Conservation (phyloP, 1,140 invertebrate genomes). For the Drosophila prosaltans region DNA sequence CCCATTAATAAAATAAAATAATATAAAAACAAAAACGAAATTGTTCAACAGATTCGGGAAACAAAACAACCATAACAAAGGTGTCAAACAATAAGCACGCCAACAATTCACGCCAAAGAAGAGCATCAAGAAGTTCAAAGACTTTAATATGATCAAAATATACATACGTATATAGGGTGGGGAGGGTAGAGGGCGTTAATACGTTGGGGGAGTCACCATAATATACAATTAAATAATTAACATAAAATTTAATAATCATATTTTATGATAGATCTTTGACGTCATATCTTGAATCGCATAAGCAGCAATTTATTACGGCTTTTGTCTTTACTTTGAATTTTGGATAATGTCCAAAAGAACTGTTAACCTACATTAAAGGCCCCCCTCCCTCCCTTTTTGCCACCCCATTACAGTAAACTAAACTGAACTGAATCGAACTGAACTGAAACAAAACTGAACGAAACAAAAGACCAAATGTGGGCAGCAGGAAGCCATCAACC, state of each 20-base stretch:
- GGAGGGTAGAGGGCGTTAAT: not conserved
- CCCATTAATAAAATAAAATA: slow-evolving; percentile 48
- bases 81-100: slow-evolving; percentile 57
- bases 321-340: slow-evolving; percentile 30
- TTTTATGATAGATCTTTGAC: slow-evolving; percentile 12
- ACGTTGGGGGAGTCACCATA: not conserved
- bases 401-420: not conserved
- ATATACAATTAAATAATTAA: slow-evolving; percentile 13
- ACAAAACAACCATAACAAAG: slow-evolving; percentile 36
- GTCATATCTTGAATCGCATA: not conserved
- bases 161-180: not conserved
- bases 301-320: not conserved
- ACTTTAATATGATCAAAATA: slow-evolving; percentile 18
- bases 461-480: slow-evolving; percentile 37
- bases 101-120: slow-evolving; percentile 24
- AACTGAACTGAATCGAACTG: slow-evolving; percentile 4
- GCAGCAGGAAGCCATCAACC: slow-evolving; percentile 56
- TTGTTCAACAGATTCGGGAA: slow-evolving; percentile 7
- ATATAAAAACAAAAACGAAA: slow-evolving; percentile 17
- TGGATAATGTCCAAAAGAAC: slow-evolving; percentile 57
- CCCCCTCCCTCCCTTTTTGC: not conserved
- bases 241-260: slow-evolving; percentile 14
- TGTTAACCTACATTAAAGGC: slow-evolving; percentile 69
- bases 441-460: not conserved
- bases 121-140: slow-evolving; percentile 39